A percentile compares a stretch with the other conserved stretches of the same genome.
These are phyloP conservation scores for Turnix velox DNA, from an alignment of 2,113 vertebrate genomes.

Conservation along the genomic window DNA sequence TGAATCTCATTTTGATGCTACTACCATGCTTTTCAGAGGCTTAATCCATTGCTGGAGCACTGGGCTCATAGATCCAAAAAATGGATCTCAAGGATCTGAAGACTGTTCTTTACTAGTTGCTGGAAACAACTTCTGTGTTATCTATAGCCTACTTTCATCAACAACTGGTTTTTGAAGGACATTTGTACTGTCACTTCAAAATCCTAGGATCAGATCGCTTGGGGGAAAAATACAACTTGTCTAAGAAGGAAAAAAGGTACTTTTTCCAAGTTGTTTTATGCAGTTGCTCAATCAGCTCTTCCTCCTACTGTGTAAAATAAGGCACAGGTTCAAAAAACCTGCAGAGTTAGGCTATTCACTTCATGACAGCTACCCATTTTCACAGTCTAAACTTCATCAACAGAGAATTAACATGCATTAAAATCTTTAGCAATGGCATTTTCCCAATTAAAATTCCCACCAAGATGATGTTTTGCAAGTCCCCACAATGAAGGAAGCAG, in stretches of 20 bases:
- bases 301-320: background rate
- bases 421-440: background rate
- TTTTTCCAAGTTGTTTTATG: background rate
- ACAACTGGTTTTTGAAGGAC: background rate
- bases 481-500: background rate
- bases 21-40: background rate
- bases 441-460: background rate
- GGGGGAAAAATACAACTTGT: background rate
- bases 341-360: background rate
- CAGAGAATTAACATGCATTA: background rate
- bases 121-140: background rate
- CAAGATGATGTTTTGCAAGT: background rate
- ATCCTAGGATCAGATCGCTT: background rate
- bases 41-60: background rate
- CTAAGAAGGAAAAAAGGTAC: background rate
- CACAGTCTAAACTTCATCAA: background rate
- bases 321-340: background rate
- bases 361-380: background rate
- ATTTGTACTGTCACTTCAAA: background rate
- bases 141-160: background rate
- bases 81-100: background rate
- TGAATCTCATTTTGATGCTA: background rate
- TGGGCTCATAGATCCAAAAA: background rate
- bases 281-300: background rate
- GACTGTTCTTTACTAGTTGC: background rate